Evolutionary conservation across 2,888 invertebrate genomes (phyloP).

Genomic region (Camponotus fellah): DNA sequence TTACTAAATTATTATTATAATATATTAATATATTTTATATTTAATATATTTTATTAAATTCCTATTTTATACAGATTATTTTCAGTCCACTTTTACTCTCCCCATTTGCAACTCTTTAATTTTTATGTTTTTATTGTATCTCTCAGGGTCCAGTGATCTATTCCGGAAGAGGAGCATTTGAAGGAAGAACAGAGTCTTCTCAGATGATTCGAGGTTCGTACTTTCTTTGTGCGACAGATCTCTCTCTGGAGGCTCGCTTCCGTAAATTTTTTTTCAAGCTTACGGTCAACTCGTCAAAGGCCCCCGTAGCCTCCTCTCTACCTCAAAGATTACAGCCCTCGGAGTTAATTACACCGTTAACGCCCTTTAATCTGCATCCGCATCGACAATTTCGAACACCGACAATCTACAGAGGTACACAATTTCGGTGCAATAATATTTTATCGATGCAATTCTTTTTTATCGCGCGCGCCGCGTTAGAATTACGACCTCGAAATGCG

Average conservation of each 20-base stretch:
- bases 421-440: constrained; percentile 33
- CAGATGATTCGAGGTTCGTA: background rate
- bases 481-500: constrained; percentile 30
- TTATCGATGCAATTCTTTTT: constrained; percentile 41
- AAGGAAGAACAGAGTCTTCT: background rate
- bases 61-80: too few species aligned
- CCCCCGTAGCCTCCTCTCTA: background rate
- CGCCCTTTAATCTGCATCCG: background rate
- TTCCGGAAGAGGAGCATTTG: background rate
- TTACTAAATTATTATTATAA: too few species aligned
- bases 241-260: background rate
- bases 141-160: too few species aligned
- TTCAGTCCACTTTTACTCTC: background rate
- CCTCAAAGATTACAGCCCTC: background rate
- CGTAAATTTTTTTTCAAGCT: background rate
- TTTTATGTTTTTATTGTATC: too few species aligned
- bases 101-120: background rate
- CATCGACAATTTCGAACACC: background rate
- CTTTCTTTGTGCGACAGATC: background rate
- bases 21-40: too few species aligned
- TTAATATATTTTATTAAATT: too few species aligned
- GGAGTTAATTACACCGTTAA: constrained; percentile 21
- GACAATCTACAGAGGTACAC: background rate
- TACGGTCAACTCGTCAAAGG: background rate
- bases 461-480: background rate